phyloP scores from a whole-genome alignment of 2,888 invertebrate species.

The Eumerus sabulonum region DNA sequence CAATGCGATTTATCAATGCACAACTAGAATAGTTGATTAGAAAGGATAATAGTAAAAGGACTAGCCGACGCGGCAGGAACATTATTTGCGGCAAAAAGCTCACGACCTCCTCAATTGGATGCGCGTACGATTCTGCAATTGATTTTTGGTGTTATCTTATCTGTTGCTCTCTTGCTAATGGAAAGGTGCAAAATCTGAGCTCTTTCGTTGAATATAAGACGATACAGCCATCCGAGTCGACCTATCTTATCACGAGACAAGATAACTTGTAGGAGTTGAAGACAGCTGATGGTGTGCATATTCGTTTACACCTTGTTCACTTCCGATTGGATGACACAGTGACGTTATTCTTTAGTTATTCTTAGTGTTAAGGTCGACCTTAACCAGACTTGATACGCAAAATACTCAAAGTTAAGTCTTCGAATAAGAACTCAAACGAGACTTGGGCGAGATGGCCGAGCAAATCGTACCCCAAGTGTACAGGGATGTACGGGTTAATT shows the following conservation, averaged over 20 bases:
- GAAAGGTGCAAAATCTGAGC: conserved; percentile 27
- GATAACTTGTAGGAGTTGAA: no score
- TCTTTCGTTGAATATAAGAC: neutral
- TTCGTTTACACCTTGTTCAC: no score
- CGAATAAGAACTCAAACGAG: no score
- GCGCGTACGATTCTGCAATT: neutral
- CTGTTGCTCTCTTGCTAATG: conserved; percentile 15
- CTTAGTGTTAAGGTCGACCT: no score
- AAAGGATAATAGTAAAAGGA: conserved; percentile 1
- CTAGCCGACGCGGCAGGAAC: neutral
- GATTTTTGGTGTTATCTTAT: conserved; percentile 40
- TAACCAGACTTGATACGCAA: no score
- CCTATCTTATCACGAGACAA: conserved; percentile 21
- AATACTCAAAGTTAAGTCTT: no score
- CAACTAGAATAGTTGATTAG: neutral
- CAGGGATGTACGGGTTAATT: no score
- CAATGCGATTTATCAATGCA: conserved; percentile 71
- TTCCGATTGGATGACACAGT: no score
- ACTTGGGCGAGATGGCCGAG: no score
- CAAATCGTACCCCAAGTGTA: no score
- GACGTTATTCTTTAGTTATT: no score
- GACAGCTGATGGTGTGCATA: no score
- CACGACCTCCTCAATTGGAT: neutral
- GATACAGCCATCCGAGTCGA: conserved; percentile 1
- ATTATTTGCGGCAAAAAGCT: conserved; percentile 16